These are phyloP conservation scores for Andrena chrysosceles DNA, from an alignment of 2,888 invertebrate genomes.

Conservation along the genomic window DNA sequence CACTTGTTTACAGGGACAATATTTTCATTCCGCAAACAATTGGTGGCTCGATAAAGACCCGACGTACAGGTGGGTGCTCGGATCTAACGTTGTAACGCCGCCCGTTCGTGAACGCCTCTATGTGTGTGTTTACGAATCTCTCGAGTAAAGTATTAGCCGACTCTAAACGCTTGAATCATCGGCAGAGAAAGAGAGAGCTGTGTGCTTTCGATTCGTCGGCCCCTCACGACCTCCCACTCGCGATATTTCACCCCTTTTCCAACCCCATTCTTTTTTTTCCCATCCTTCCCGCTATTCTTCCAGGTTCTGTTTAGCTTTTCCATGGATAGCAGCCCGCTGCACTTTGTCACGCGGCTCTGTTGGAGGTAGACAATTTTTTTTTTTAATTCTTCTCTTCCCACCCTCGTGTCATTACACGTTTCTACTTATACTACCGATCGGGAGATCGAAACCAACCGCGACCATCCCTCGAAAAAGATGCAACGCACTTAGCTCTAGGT, in stretches of 20 bases:
- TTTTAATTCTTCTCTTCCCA: not conserved
- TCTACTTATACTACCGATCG: not conserved
- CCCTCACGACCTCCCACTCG: conserved; percentile 31
- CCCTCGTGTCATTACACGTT: not conserved
- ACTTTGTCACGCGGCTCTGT: not conserved
- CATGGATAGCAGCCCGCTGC: not conserved
- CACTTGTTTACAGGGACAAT: conserved; percentile 84
- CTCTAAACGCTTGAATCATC: conserved; percentile 73
- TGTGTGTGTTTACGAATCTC: conserved; percentile 76
- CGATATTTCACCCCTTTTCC: conserved; percentile 5
- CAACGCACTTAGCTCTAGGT: not conserved
- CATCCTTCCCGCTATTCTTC: not conserved
- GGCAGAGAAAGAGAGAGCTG: conserved; percentile 58
- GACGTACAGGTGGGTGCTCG: conserved; percentile 75
- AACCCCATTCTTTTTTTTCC: not conserved
- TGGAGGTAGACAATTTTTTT: not conserved
- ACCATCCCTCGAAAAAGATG: not conserved
- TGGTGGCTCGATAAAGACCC: conserved; percentile 83
- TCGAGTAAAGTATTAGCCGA: conserved; percentile 75
- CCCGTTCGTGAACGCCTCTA: conserved; percentile 60
- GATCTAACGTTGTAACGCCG: conserved; percentile 74
- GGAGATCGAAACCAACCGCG: not conserved
- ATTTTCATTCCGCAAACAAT: conserved; percentile 84
- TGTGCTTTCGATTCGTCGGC: conserved; percentile 68
- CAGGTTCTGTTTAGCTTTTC: not conserved